Base-by-base conservation (phyloP, 2,797 vertebrate species). In the Meda fulgida region DNA sequence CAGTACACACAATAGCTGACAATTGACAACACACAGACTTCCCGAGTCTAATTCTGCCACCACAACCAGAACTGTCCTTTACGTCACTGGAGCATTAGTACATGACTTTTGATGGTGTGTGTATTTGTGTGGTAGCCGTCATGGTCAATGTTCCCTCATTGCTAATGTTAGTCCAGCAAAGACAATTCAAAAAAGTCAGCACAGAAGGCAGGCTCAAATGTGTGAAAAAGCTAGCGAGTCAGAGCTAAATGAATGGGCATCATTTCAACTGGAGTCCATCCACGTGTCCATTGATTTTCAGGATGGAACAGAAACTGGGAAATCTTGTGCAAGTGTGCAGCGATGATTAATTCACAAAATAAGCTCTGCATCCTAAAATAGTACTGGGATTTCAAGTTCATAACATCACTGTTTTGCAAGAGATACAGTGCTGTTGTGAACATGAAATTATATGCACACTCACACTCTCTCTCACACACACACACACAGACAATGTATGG, bases 261-360 rank as follows among this genome's bases (percentile, higher is more conserved):
- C 2, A 48, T 34, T 84, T 84, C 63, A 77, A 23, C 38, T 78
- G 66, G 66, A 78, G 26, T 38, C 48, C 38, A 72, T 85, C 69
- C 82, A 84, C 4, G 3, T 78, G 73, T 69, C 51, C 36, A 84
- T 78, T 66, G 83, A 78, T 60, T 84, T 78, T 70, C 26, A 60
- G 48, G 16, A 78, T 70, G 73, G 75, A 43, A 70, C 63, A 18
- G 65, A 43, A 78, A 58, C 26, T 43, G 26, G 36, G 46, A 77
- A 76, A 67, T 67, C 14, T 75, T 67, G 34, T 76, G 21, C 18
- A 67, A 53, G 16, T 55, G 19, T 83, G 46, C 71, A 83, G 40
- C 1, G 8, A 73, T 82, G 38, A 73, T 81, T 70, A 53, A 80
- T 72, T 63, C 19, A 63, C 21, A 43, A 65, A 60, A 82, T 65